These are phyloP conservation scores for Corythoichthys haematopterus DNA, from an alignment of 2,113 vertebrate species.

Conservation along the genomic window DNA sequence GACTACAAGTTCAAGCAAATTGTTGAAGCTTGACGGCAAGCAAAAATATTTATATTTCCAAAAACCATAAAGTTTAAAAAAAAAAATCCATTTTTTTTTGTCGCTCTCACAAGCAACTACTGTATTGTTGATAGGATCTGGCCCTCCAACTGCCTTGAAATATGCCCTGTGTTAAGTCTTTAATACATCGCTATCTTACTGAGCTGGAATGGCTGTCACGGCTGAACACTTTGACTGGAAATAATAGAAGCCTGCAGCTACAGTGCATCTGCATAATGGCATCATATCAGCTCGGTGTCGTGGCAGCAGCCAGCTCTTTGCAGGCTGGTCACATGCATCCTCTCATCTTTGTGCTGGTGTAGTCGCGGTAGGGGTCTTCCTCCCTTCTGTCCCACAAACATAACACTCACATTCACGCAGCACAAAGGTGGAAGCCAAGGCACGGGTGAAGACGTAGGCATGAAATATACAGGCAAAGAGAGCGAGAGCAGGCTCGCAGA, in stretches of 20 bases:
- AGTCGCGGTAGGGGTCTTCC: slow-evolving; percentile 46
- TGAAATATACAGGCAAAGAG: slow-evolving; percentile 15
- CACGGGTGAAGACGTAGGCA: slow-evolving; percentile 23
- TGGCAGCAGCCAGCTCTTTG: slow-evolving; percentile 37
- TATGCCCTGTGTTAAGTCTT: slow-evolving; percentile 24
- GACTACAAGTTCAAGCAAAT: too few species aligned
- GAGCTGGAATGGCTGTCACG: slow-evolving; percentile 17
- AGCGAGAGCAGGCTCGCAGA: slow-evolving; percentile 10
- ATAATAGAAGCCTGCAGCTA: slow-evolving; percentile 29
- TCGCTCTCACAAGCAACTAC: too few species aligned
- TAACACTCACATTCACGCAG: slow-evolving; percentile 4
- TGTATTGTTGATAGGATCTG: not conserved
- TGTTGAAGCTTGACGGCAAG: too few species aligned
- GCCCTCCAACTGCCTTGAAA: not conserved
- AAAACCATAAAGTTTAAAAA: too few species aligned
- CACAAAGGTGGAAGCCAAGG: slow-evolving; percentile 22
- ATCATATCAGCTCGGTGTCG: slow-evolving; percentile 18
- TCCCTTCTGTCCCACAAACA: slow-evolving; percentile 18
- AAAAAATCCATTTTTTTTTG: too few species aligned
- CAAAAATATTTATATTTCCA: too few species aligned
- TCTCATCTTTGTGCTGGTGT: slow-evolving; percentile 45
- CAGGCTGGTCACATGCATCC: slow-evolving; percentile 57
- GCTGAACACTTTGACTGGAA: slow-evolving; percentile 23
- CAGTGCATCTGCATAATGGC: slow-evolving; percentile 20
- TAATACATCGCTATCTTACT: slow-evolving; percentile 16